Evolutionary conservation across 2,113 vertebrate species (phyloP).

Genomic region (Tyrannus savana): DNA sequence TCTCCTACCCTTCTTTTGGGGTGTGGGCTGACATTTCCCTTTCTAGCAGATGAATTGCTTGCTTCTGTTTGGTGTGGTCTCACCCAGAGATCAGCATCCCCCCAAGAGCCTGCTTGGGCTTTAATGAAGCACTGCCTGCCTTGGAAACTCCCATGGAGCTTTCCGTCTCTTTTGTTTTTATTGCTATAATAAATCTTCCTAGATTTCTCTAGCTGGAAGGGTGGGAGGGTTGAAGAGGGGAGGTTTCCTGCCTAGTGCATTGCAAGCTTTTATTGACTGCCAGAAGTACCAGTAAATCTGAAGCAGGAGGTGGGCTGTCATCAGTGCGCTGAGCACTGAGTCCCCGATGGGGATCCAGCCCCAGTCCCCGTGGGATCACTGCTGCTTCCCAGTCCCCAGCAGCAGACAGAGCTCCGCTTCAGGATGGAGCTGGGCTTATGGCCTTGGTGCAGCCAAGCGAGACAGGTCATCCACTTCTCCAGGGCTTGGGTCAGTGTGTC

Average conservation of each 20-base stretch:
- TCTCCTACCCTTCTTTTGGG: background rate
- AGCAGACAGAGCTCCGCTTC: background rate
- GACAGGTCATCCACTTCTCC: background rate
- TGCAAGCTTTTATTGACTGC: constrained; percentile 61
- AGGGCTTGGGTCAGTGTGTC: background rate
- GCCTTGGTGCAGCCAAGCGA: rapidly evolving
- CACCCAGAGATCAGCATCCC: background rate
- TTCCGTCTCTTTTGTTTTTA: constrained; percentile 39
- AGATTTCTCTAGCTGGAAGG: constrained; percentile 13
- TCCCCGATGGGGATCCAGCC: background rate
- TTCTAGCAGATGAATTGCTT: constrained; percentile 18
- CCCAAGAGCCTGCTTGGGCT: constrained; percentile 41
- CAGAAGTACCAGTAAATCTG: constrained; percentile 47
- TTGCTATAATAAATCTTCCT: constrained; percentile 57
- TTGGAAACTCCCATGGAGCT: constrained; percentile 18
- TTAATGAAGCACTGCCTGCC: constrained; percentile 30
- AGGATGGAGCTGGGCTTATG: background rate
- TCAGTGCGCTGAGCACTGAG: background rate
- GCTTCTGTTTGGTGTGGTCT: background rate
- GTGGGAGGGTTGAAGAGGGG: constrained; percentile 24
- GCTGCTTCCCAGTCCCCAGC: background rate
- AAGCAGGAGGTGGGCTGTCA: background rate
- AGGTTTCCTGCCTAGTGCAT: constrained; percentile 56
- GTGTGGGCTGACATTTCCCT: background rate
- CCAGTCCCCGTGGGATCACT: background rate